Evolutionary conservation across 1,140 invertebrate species (phyloP), one percentile per base, ranked within the genome.

Genomic region (Formica exsecta): DNA sequence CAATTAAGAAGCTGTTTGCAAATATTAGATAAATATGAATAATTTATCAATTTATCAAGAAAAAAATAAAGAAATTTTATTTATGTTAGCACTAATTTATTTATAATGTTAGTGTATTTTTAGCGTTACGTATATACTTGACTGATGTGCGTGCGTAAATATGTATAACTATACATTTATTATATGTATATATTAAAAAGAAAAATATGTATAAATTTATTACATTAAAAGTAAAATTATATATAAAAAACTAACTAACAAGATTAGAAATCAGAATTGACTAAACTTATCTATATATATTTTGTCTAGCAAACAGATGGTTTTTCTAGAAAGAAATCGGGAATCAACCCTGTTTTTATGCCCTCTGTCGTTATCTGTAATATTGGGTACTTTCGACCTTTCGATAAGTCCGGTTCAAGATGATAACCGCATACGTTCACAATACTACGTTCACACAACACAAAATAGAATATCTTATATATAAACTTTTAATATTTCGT

Each of bases 371-470:
- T 44, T 91, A 91, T 91, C 90, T 85, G 71, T 29, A 88, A 88
- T 90, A 90, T 90, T 86, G 54, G 19, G 75, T 36, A 66, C 41
- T 22, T 87, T 80, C 61, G 68, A 88, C 79, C 84, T 81, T 59
- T n/a, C 8, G 84, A 90, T 90, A 87, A 85, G 38, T 57, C 11
- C 32, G 41, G 65, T 80, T 75, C 29, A 48, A 73, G 44, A 79
- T 25, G 79, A 86, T 88, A 90, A 86, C 68, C 22, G 64, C 66
- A 73, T 48, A 22, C 13, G 19, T 74, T 29, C 2, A 44, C 9
- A 44, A 44, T n/a, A 25, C 19, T 16, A 0, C 22, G 19, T 79
- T 65, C 0, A 68, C 0, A 68, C 19, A 51, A 36, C 38, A 9
- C 25, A 41, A 70, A 38, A 80, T n/a, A 68, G 25, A 79, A 64